Base-by-base conservation (phyloP, 2,113 vertebrate genomes). In the Sinocyclocheilus rhinocerous region DNA sequence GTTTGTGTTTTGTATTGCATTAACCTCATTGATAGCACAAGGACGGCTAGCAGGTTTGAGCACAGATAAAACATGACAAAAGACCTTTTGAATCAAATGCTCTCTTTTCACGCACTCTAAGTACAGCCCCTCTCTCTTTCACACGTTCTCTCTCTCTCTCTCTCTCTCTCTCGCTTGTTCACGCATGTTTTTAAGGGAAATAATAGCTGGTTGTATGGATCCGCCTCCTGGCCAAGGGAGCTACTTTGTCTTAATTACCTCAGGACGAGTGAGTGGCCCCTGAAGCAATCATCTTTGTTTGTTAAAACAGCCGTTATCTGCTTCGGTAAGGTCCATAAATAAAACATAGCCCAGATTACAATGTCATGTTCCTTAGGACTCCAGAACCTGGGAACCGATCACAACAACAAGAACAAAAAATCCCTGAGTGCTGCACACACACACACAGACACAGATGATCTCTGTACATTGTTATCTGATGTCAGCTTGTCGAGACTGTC, bases 211-310 rank as follows among this genome's bases (percentile, higher is more conserved):
- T 92, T 90, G 89, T 81, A 89, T 87, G 93, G 93, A 92, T 94
- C 92, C 92, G 82, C 88, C 90, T 79, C 75, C 89, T 90, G 89
- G 92, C 93, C 89, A 92, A 92, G 87, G 90, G 94, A 93, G 91
- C 93, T 94, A 94, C 93, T 96, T 95, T 93, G 95, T 95, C 95
- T 96, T 96, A 96, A 97, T 96, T 95, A 96, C 95, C 94, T 95
- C 92, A 93, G 96, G 95, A 95, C 55, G 89, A 94, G 93, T 92
- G 87, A 92, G 92, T 90, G 81, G 95, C 93, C 95, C 95, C 95
- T 91, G 91, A 96, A 96, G 96, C 95, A 96, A 96, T 96, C 95
- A 95, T 96, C 95, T 96, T 94, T 96, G 95, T 96, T 96, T 96
- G 95, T 96, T 96, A 95, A 96, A 95, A 95, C 93, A 94, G 89